Base-by-base conservation (phyloP, 1,140 invertebrate genomes). In the Drosophila rhopaloa region DNA sequence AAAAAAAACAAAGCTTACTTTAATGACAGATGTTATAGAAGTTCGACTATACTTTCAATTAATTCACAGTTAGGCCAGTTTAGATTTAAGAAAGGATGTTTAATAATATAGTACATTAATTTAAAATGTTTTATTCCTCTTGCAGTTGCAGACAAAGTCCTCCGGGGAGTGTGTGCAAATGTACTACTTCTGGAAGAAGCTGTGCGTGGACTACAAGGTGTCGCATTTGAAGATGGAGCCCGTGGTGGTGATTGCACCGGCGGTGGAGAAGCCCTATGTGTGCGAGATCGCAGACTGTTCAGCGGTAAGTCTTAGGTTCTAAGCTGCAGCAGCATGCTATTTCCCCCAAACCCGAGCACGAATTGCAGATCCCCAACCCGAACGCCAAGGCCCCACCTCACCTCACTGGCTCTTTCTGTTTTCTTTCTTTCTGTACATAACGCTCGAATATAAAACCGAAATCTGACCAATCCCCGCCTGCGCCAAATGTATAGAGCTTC, bases 101-200 rank as follows among this genome's bases (percentile, higher is more conserved):
- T 24, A 24, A 19, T 19, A 19, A 19, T 19, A 19, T 19, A 19
- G 2, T 19, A 2, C 2, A 19, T 24, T 24, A 24, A 24, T 24
- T 24, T 4, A 24, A 24, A 24, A 24, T 24, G 24, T 24, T 24
- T 24, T 24, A 24, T 3, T 4, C 4, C 24, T 2, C 1, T 16
- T 93, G 93, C 92, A 97, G 96, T 94, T 98, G 83, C 95, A 94
- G 81, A 96, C 95, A 24, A 99, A 99, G 94, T 95, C 96, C 48
- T 95, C 96, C 5, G 98, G 97, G 90, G 97, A 99, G 90, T 99
- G 98, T 94, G 94, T 99, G 79, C 97, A 98, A 93, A 99, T 99
- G 93, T 99, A 99, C 93, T 99, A 99, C 92, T 95, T 99, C 79
- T 99, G 98, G 98, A 99, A 99, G 93, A 98, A 98, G 93, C 95